Conservation (phyloP, 2,888 invertebrate genomes). For the Creontiades dilutus region DNA sequence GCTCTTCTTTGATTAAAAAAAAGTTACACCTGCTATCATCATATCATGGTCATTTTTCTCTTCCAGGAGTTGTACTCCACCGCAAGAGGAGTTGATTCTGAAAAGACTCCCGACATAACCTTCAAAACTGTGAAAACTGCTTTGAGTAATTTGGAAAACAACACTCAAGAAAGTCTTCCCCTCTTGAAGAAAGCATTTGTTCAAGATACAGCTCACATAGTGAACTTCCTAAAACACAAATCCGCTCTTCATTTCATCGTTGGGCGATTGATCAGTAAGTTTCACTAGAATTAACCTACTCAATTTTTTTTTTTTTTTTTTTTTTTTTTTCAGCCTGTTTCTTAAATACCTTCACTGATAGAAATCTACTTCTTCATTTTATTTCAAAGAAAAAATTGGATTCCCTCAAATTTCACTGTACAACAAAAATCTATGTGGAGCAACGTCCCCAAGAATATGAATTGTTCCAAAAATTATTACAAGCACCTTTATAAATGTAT, state of each 20-base stretch:
- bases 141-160: conserved; percentile 35
- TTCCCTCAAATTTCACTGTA: too few species aligned
- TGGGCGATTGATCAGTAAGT: conserved; percentile 80
- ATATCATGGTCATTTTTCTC: neutral
- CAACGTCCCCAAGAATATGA: too few species aligned
- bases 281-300: neutral
- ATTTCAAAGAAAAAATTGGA: too few species aligned
- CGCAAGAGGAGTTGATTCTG: conserved; percentile 6
- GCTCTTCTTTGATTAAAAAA: neutral
- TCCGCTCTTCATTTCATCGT: conserved; percentile 80
- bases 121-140: conserved; percentile 13
- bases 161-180: conserved; percentile 77
- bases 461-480: too few species aligned
- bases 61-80: conserved; percentile 45
- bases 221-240: conserved; percentile 78
- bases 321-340: neutral
- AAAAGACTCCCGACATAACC: neutral
- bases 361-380: too few species aligned
- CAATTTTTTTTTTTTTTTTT: neutral
- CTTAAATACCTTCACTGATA: neutral
- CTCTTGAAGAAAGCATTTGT: conserved; percentile 79
- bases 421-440: too few species aligned
- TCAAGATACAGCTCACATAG: conserved; percentile 79
- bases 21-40: neutral
- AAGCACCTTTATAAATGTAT: too few species aligned